These are phyloP conservation scores for Hybos culiciformis DNA, from an alignment of 2,888 invertebrate genomes.

Conservation along the genomic window DNA sequence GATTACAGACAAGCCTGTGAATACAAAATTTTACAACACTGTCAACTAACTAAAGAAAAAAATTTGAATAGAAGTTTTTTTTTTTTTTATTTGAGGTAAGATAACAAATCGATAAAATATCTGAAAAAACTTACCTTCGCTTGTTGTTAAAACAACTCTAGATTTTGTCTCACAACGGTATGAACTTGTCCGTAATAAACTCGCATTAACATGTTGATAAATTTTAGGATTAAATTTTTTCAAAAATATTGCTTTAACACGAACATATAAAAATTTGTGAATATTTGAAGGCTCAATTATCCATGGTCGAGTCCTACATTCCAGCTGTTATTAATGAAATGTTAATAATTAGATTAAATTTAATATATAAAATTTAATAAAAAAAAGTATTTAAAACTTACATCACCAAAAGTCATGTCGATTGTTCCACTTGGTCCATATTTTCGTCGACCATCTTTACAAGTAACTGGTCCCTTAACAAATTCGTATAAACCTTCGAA, in stretches of 20 bases:
- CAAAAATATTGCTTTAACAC: conserved; percentile 50
- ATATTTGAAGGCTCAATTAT: conserved; percentile 62
- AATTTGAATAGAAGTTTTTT: neutral
- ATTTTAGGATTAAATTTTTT: conserved; percentile 32
- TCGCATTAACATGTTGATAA: conserved; percentile 42
- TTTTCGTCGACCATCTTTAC: conserved; percentile 53
- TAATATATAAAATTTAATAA: neutral
- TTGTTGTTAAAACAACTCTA: conserved; percentile 64
- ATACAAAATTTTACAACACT: neutral
- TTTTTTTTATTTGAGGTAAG: neutral
- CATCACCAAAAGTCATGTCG: conserved; percentile 41
- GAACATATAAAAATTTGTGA: conserved; percentile 61
- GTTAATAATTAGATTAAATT: neutral
- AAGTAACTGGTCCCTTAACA: conserved; percentile 53
- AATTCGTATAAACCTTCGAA: conserved; percentile 79
- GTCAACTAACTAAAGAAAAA: neutral
- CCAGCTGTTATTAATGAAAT: conserved; percentile 41
- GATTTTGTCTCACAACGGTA: conserved; percentile 61
- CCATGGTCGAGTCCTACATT: conserved; percentile 68
- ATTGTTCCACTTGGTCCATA: conserved; percentile 68
- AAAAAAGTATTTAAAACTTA: conserved; percentile 19
- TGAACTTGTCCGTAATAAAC: conserved; percentile 41
- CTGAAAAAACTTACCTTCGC: conserved; percentile 32
- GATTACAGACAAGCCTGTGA: conserved; percentile 36
- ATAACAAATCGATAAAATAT: neutral